These are phyloP conservation scores for Cryptophagus acutangulus DNA, from an alignment of 2,888 invertebrate species.

Conservation along the genomic window DNA sequence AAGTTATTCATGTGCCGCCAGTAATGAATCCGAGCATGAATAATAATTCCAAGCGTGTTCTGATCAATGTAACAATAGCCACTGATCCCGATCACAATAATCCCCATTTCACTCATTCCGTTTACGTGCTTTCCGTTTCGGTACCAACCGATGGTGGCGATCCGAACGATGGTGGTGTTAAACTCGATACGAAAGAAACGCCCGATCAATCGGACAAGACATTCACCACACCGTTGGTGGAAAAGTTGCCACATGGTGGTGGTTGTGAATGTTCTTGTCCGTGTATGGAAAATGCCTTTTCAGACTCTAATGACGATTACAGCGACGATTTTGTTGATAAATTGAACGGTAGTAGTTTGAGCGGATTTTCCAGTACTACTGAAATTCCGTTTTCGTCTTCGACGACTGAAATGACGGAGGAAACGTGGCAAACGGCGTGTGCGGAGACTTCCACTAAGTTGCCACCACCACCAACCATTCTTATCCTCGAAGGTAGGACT, in stretches of 20 bases:
- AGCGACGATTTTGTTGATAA: constrained; percentile 23
- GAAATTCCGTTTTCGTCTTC: constrained; percentile 1
- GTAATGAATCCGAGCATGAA: constrained; percentile 40
- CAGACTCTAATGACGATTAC: constrained; percentile 31
- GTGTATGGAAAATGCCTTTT: constrained; percentile 52
- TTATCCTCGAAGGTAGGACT: constrained; percentile 79
- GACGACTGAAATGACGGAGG: constrained; percentile 17
- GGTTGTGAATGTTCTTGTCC: constrained; percentile 73
- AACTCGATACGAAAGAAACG: constrained; percentile 43
- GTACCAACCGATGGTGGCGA: constrained; percentile 62
- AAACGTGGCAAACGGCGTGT: constrained; percentile 31
- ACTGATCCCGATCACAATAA: constrained; percentile 58
- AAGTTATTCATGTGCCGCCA: constrained; percentile 42
- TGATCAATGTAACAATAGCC: constrained; percentile 78
- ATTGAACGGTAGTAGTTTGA: neutral
- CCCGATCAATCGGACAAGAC: constrained; percentile 25
- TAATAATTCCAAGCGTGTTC: constrained; percentile 58
- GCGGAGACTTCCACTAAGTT: constrained; percentile 50
- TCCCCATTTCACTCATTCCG: constrained; percentile 55
- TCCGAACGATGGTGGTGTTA: constrained; percentile 48
- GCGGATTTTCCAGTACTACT: neutral
- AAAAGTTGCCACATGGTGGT: constrained; percentile 53
- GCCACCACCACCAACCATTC: constrained; percentile 66
- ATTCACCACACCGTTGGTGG: constrained; percentile 21
- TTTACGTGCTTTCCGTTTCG: constrained; percentile 76